Conservation (phyloP, 2,888 invertebrate genomes). For the Glomeris marginata region DNA sequence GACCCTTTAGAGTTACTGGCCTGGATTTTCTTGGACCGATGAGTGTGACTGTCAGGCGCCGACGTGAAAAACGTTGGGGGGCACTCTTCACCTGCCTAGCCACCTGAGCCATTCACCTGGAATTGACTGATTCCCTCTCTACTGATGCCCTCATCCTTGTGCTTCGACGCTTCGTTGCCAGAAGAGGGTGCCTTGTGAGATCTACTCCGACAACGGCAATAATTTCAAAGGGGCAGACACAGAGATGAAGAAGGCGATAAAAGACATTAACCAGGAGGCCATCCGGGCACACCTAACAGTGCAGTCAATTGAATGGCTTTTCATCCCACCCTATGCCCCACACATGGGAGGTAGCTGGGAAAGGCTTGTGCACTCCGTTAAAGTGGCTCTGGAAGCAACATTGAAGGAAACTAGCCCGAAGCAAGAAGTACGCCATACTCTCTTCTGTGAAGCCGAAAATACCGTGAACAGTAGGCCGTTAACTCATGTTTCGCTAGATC, state of each 20-base stretch:
- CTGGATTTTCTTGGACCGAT: too few species aligned
- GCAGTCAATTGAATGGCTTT: conserved; percentile 15
- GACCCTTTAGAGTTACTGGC: conserved; percentile 3
- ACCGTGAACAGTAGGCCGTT: conserved; percentile 15
- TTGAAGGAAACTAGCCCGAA: conserved; percentile 10
- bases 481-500: conserved; percentile 12
- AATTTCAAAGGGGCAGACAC: conserved; percentile 16
- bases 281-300: conserved; percentile 1
- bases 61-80: conserved; percentile 8
- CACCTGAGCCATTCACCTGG: conserved; percentile 14
- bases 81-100: conserved; percentile 12
- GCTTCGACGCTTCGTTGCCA: conserved; percentile 7
- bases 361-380: conserved; percentile 15
- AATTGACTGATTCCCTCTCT: conserved; percentile 4
- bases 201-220: conserved; percentile 17
- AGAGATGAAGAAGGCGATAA: conserved; percentile 12
- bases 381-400: conserved; percentile 10
- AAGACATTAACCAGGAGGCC: conserved; percentile 9
- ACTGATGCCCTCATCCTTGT: conserved; percentile 9
- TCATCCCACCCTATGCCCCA: conserved; percentile 15
- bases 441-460: conserved; percentile 15
- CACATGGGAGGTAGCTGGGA: conserved; percentile 20
- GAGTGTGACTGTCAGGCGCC: not conserved
- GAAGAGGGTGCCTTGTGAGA: conserved; percentile 10
- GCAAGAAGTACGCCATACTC: conserved; percentile 15